Base-by-base conservation (phyloP, 2,797 vertebrate species). In the Hemibagrus guttatus region DNA sequence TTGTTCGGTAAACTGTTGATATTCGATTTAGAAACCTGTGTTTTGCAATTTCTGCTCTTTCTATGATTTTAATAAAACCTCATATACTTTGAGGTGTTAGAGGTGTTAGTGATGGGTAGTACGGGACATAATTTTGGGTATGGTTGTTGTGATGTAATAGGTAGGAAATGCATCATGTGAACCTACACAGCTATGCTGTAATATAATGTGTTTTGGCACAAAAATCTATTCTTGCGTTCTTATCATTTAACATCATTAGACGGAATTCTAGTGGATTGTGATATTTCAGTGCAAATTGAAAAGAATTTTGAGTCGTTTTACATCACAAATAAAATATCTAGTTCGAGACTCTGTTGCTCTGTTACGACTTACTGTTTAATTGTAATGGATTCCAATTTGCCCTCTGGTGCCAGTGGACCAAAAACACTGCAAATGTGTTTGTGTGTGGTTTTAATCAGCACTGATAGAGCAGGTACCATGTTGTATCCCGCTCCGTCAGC, bases 391-490 rank as follows among this genome's bases (percentile, higher is more conserved):
- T 66, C 17, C 61, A 82, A 82, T 82, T 81, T 82, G 80, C 17
- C 9, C 80, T 46, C 4, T 49, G 61, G 46, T 52, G 74, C 58
- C 59, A 82, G 28, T 88, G 9, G 84, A 80, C 61, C 59, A 71
- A 59, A 49, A 46, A 66, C 58, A 63, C 59, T 64, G 59, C 80
- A 81, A 81, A 49, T 14, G 31, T 35, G 8, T 75, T 64, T 84
- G 83, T 81, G 89, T 80, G 56, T 82, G 39, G 21, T 39, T 82
- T 80, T 81, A 82, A 88, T 90, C 88, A 87, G 72, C 80, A 74
- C 59, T 84, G 63, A 4, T 76, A 80, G 54, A 23, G 14, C 71
- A 63, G 39, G 87, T 83, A 74, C 66, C 69, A 74, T 84, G 79
- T 84, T 82, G 74, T 79, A 81, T 86, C 85, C 82, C 66, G 64